Evolutionary conservation across 2,888 invertebrate genomes (phyloP).

Genomic region (Perizoma flavofasciatum): DNA sequence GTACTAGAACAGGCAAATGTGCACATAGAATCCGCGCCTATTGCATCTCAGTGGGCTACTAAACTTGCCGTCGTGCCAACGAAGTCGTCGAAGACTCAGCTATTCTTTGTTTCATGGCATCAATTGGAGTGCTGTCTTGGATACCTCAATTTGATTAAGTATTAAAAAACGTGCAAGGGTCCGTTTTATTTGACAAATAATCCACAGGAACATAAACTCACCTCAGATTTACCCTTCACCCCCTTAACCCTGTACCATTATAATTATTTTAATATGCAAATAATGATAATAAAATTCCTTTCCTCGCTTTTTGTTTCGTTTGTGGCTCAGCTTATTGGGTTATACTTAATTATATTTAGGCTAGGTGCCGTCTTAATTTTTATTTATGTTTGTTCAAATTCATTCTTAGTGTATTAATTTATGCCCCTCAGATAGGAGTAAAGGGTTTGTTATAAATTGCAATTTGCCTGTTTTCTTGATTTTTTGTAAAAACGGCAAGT

Average conservation of each 20-base stretch:
- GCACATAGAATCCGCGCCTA: too few relatives aligned
- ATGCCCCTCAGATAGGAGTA: constrained; percentile 30
- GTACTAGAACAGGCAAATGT: too few relatives aligned
- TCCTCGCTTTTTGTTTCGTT: constrained; percentile 71
- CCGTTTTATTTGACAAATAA: constrained; percentile 23
- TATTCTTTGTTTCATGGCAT: too few relatives aligned
- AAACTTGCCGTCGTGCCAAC: too few relatives aligned
- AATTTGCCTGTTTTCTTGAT: constrained; percentile 14
- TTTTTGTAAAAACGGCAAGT: background rate
- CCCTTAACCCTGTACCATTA: constrained; percentile 58
- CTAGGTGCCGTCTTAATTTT: constrained; percentile 66
- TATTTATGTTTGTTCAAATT: constrained; percentile 67
- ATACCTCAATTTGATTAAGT: too few relatives aligned
- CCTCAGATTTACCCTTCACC: constrained; percentile 33
- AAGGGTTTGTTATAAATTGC: constrained; percentile 30
- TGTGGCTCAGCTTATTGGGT: constrained; percentile 74
- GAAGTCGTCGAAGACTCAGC: too few relatives aligned
- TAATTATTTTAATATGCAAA: constrained; percentile 84
- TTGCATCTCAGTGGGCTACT: too few relatives aligned
- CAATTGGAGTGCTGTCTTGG: too few relatives aligned
- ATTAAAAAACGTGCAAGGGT: too few relatives aligned
- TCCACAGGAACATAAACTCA: constrained; percentile 19
- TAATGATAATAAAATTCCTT: constrained; percentile 82
- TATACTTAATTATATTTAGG: constrained; percentile 76
- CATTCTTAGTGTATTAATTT: constrained; percentile 55